Base-by-base conservation (phyloP, 2,113 vertebrate species). In the Pycnonotus jocosus region DNA sequence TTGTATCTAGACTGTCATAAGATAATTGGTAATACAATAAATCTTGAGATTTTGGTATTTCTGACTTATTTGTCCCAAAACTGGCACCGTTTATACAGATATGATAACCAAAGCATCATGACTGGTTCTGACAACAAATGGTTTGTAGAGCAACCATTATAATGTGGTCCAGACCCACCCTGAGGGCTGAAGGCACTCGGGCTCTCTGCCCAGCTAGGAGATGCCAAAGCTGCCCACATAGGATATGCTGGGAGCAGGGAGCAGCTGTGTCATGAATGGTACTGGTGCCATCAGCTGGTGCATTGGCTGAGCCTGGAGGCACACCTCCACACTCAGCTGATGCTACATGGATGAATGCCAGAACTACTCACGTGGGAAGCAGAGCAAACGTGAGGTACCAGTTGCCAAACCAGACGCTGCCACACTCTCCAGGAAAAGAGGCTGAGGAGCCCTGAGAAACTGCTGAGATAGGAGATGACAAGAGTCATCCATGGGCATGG, bases 281-380 rank as follows among this genome's bases (percentile, higher is more conserved):
- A 57, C 28, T 0, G 0, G 14, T 9, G 50, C 65, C 38, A 7
- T 42, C 0, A 3, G 37, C 20, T 1, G 0, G 6, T 7, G 45
- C 7, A 0, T 3, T 22, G 79, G 42, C 64, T 14, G 12, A 50
- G 68, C 70, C 81, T 37, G 56, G 48, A 35, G 45, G 7, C 2
- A 1, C 60, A 1, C 60, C 64, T 80, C 74, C 47, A 15, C 35
- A 3, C 15, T 4, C 0, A 1, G 40, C 54, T 50, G 35, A 14
- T 1, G 6, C 69, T 37, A 19, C 6, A 7, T 1, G 45, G 57
- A 7, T 31, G 66, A 45, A 51, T 0, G 1, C 21, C 21, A 13
- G 20, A 56, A 51, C 31, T 17, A 7, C 40, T 54, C 47, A 1
- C 1, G 23, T 2, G 6, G 35, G 27, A 57, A 19, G 8, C 7